These are phyloP conservation scores for Apogon talboti DNA, from an alignment of 2,797 vertebrate species.

Conservation along the genomic window DNA sequence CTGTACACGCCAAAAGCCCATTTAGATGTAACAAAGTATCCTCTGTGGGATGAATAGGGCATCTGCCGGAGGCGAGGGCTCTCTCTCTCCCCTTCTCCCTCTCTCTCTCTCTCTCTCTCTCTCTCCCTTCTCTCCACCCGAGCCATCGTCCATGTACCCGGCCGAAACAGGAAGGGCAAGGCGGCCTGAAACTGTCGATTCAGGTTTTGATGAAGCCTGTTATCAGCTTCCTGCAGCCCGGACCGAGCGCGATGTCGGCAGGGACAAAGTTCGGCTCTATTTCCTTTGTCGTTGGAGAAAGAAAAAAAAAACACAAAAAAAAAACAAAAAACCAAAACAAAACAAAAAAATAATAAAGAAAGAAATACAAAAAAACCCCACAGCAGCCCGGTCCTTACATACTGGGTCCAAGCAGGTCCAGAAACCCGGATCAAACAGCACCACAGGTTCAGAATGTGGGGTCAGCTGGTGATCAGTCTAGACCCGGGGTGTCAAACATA, in stretches of 20 bases:
- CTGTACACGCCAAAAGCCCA: conserved; percentile 74
- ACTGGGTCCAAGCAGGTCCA: conserved; percentile 7
- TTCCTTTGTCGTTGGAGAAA: conserved; percentile 53
- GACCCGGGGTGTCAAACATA: no score
- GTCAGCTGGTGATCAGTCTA: no score
- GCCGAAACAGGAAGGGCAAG: conserved; percentile 78
- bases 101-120: conserved; percentile 16
- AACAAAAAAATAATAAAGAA: no score
- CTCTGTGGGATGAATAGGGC: conserved; percentile 84
- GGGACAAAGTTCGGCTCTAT: conserved; percentile 76
- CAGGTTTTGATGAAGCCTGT: conserved; percentile 74
- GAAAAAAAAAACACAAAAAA: not conserved
- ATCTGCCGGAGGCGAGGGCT: conserved; percentile 79
- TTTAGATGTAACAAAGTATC: conserved; percentile 84
- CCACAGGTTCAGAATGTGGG: not conserved
- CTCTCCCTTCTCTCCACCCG: conserved; percentile 36
- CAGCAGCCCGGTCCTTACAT: conserved; percentile 27
- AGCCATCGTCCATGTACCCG: conserved; percentile 58
- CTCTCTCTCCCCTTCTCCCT: conserved; percentile 37
- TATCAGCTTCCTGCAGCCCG: conserved; percentile 80
- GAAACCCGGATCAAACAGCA: conserved; percentile 8
- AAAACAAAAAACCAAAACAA: no score
- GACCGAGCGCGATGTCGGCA: conserved; percentile 40
- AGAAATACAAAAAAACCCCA: not conserved
- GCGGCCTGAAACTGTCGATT: conserved; percentile 77